Percentiles rank a stretch among this genome's conserved stretches.
phyloP scores from a whole-genome alignment of 2,888 invertebrate species.

The Malthinus flaveolus region DNA sequence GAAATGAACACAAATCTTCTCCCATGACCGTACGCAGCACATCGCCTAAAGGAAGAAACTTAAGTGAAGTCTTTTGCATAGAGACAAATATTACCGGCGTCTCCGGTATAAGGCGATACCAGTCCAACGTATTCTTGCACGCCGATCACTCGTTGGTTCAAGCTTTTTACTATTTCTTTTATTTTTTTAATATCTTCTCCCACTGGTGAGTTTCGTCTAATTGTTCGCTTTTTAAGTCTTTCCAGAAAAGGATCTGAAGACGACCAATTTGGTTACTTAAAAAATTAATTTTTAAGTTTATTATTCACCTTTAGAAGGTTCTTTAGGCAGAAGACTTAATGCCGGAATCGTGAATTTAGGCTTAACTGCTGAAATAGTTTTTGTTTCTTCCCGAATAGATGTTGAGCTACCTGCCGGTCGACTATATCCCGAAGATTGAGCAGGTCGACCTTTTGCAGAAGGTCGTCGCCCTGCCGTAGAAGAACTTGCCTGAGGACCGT shows the following conservation, averaged over 20 bases:
- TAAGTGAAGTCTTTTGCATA: neutral
- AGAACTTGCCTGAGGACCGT: too few relatives aligned
- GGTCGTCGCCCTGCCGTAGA: too few relatives aligned
- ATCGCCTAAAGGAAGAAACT: conserved; percentile 33
- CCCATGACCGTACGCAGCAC: conserved; percentile 43
- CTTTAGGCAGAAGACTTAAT: conserved; percentile 14
- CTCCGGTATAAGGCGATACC: conserved; percentile 48
- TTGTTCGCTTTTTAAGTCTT: conserved; percentile 39
- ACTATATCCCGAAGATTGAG: neutral
- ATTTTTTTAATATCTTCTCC: conserved; percentile 48
- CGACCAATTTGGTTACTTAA: neutral
- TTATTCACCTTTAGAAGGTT: conserved; percentile 4
- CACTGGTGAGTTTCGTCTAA: conserved; percentile 44
- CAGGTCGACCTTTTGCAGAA: too few relatives aligned
- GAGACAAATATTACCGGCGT: conserved; percentile 41
- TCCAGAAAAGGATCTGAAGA: conserved; percentile 19
- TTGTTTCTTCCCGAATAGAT: neutral
- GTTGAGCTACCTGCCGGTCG: neutral
- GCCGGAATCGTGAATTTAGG: conserved; percentile 13
- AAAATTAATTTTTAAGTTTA: neutral
- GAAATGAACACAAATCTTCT: conserved; percentile 47
- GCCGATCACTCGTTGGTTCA: conserved; percentile 40
- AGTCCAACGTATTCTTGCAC: conserved; percentile 50
- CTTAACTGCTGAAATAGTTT: neutral
- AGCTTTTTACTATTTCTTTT: conserved; percentile 39